Base-by-base conservation (phyloP, 1,140 invertebrate genomes). In the Neodiprion virginianus region DNA sequence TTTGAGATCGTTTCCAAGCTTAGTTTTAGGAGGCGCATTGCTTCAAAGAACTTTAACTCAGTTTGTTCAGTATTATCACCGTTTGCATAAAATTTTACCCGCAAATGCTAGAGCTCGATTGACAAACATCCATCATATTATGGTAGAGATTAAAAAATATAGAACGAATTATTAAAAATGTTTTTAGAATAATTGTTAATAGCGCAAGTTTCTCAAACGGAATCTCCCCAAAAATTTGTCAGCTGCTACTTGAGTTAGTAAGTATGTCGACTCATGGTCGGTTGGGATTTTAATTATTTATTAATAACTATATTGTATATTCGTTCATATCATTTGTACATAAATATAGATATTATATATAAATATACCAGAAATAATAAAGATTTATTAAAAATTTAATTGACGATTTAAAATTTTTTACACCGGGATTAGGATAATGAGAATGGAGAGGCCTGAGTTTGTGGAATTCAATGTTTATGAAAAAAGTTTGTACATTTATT, bases 71-170 rank as follows among this genome's bases (percentile, higher is more conserved):
- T 99, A 99, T 90, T 99, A 99, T 88, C 96, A 99, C 87, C 92
- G 97, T 77, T 98, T 99, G 86, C 96, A 97, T 80, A 99, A 99
- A 88, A 92, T 99, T 48, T 86, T 99, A n/a, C 94, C 95, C 5
- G 96, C 97, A 7, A 94, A 95, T 83, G 93, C 94, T 7, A 91
- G 96, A 79, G 93, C 95, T 28, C 96, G 99, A 87, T 90, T 99
- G 23, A 96, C 98, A 0, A 99, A 99, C 86, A 98, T 99, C 84
- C 98, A 99, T 90, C 96, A 99, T 73, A 95, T 99, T 74, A 99
- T 99, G 96, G 96, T 99, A 3, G 98, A 99, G 91, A 96, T 99
- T 66, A 99, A 99, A 87, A 99, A 99, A 91, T 99, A 99, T 88
- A 99, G 96, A 92, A 97, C 92, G 80, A 96, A 93, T 86, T 95